phyloP scores from a whole-genome alignment of 2,888 invertebrate species.

The Notodonta dromedarius region DNA sequence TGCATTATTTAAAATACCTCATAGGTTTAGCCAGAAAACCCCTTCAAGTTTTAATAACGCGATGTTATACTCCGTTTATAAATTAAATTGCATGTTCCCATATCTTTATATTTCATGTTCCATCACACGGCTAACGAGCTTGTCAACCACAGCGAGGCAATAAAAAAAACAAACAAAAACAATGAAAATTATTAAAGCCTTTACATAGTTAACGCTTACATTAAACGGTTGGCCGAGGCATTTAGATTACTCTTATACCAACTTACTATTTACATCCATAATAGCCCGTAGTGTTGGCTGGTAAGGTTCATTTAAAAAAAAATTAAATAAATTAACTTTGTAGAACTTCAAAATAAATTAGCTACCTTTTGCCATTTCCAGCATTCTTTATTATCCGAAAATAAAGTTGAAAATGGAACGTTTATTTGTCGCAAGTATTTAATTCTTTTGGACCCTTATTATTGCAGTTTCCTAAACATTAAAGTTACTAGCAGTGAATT shows the following conservation, averaged over 20 bases:
- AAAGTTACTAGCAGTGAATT: neutral
- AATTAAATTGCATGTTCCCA: conserved; percentile 5
- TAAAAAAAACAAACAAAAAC: conserved; percentile 38
- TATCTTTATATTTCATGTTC: conserved; percentile 11
- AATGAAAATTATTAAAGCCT: conserved; percentile 33
- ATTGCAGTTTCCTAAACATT: neutral
- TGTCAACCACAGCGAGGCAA: conserved; percentile 27
- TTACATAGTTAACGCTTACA: conserved; percentile 41
- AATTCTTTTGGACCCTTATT: neutral
- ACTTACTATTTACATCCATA: conserved; percentile 2
- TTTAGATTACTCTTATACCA: conserved; percentile 39
- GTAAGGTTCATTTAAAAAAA: neutral
- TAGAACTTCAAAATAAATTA: neutral
- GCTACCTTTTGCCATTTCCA: neutral
- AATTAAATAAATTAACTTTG: neutral
- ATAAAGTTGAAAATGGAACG: neutral
- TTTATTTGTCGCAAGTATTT: neutral
- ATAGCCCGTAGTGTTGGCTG: neutral
- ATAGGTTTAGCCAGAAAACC: too few relatives aligned
- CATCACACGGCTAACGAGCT: conserved; percentile 17
- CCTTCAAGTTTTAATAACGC: neutral
- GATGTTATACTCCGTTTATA: neutral
- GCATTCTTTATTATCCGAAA: neutral
- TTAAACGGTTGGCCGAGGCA: conserved; percentile 36
- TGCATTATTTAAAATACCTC: too few relatives aligned